phyloP scores from a whole-genome alignment of 2,113 vertebrate species.

The Edolisoma coerulescens region DNA sequence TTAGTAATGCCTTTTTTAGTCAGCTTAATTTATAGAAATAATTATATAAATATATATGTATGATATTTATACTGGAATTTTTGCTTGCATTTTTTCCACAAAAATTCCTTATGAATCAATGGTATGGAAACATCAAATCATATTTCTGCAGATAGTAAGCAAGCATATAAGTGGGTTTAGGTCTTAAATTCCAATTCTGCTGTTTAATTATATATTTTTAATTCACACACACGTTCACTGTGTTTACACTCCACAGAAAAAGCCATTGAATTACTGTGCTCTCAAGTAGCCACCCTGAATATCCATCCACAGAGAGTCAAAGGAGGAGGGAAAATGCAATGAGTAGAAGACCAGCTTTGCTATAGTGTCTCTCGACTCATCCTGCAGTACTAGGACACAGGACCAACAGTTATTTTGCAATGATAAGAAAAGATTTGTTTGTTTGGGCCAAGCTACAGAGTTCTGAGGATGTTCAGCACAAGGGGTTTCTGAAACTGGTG shows the following conservation, averaged over 20 bases:
- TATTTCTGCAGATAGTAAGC: neutral
- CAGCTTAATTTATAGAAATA: neutral
- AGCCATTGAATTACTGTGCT: neutral
- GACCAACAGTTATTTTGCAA: neutral
- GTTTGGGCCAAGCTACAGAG: neutral
- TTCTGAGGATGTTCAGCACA: rapidly evolving
- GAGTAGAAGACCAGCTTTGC: neutral
- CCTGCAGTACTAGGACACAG: neutral
- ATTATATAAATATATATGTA: no score
- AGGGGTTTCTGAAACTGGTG: neutral
- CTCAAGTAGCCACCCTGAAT: neutral
- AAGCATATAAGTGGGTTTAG: neutral
- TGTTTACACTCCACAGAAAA: neutral
- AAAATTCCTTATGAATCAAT: neutral
- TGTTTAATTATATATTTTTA: neutral
- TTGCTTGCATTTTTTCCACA: neutral
- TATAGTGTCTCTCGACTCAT: neutral
- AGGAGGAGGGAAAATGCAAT: neutral
- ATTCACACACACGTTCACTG: neutral
- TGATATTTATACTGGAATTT: neutral
- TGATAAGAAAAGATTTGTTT: neutral
- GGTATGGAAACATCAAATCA: neutral
- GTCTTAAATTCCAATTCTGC: neutral
- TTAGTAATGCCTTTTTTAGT: neutral
- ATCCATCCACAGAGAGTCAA: neutral